Evolutionary conservation across 2,888 invertebrate genomes (phyloP).

Genomic region (Magallana nippona): DNA sequence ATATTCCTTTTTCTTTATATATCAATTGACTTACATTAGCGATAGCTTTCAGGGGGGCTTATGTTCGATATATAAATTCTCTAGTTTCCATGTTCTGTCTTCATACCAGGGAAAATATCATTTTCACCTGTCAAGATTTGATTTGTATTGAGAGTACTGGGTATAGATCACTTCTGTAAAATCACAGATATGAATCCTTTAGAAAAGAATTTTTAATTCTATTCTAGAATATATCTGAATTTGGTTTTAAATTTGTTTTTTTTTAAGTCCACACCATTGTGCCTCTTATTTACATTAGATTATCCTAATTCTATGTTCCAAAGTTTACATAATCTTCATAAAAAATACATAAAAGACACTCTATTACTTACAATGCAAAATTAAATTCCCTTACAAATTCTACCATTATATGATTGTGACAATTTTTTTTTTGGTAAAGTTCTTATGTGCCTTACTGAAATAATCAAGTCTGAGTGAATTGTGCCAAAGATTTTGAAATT

Average conservation of each 20-base stretch:
- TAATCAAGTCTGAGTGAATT: too few relatives aligned
- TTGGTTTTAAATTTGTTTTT: background rate
- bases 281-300: background rate
- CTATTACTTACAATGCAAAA: too few relatives aligned
- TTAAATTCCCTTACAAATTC: too few relatives aligned
- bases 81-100: conserved; percentile 13
- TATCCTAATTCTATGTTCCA: background rate
- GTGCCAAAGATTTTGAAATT: too few relatives aligned
- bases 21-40: background rate
- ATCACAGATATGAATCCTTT: background rate
- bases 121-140: conserved; percentile 26
- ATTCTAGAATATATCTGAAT: background rate
- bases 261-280: background rate
- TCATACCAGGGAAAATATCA: conserved; percentile 17
- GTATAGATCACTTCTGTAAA: background rate
- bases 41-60: conserved; percentile 22
- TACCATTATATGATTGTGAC: too few relatives aligned
- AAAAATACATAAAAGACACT: too few relatives aligned
- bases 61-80: background rate
- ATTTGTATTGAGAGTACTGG: conserved; percentile 6
- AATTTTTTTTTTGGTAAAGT: too few relatives aligned
- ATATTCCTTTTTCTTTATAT: background rate
- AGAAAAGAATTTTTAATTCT: background rate
- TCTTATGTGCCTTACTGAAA: too few relatives aligned
- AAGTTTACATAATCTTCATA: too few relatives aligned